These are phyloP conservation scores for Pelecanus crispus DNA, from an alignment of 2,113 vertebrate genomes.

Conservation along the genomic window DNA sequence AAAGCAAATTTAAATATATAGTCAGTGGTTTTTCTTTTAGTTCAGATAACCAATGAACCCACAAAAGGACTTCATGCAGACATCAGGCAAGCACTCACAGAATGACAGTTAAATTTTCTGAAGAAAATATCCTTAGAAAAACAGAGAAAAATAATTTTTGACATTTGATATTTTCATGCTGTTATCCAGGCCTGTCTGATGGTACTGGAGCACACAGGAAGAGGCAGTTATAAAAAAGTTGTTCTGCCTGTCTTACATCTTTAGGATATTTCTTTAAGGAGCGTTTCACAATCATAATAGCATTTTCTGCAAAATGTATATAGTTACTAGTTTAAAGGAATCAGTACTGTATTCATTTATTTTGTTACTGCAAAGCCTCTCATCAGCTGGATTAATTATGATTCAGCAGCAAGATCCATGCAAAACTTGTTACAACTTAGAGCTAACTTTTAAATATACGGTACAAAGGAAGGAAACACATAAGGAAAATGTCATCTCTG, in stretches of 20 bases:
- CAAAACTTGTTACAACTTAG: not conserved
- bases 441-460: not conserved
- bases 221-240: not conserved
- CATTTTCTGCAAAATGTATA: not conserved
- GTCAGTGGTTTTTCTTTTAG: not conserved
- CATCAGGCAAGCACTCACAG: constrained; percentile 75
- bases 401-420: not conserved
- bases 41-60: constrained; percentile 80
- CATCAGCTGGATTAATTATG: not conserved
- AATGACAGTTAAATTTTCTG: constrained; percentile 76
- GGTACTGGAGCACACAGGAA: not conserved
- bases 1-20: not conserved
- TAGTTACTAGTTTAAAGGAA: not conserved
- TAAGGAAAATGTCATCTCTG: not conserved
- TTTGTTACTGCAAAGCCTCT: not conserved
- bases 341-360: not conserved
- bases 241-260: not conserved
- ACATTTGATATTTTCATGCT: constrained; percentile 80
- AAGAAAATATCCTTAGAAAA: constrained; percentile 74
- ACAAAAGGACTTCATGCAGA: constrained; percentile 81
- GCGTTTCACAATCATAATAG: not conserved
- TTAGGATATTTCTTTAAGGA: not conserved
- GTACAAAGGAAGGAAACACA: not conserved
- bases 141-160: constrained; percentile 80
- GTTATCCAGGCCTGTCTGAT: constrained; percentile 72